These are phyloP conservation scores for Miichthys miiuy DNA, from an alignment of 2,797 vertebrate species.

Conservation along the genomic window DNA sequence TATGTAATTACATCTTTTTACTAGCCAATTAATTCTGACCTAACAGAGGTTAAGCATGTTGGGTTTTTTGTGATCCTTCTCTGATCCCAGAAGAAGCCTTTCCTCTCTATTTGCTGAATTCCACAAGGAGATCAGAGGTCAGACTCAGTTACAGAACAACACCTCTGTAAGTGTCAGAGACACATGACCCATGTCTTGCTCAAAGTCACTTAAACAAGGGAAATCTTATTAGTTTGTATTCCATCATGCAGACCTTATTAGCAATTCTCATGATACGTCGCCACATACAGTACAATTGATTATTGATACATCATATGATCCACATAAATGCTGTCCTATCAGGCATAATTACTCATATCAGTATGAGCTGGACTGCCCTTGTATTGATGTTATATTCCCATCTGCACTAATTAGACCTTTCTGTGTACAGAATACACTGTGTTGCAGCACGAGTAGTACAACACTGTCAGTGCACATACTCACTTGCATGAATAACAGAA, in stretches of 20 bases:
- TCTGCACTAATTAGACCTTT: conserved; percentile 69
- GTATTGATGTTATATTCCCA: conserved; percentile 67
- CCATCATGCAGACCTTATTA: conserved; percentile 11
- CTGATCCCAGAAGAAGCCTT: conserved; percentile 19
- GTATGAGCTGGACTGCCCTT: conserved; percentile 42
- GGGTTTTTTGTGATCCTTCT: conserved; percentile 31
- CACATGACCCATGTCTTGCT: conserved; percentile 3
- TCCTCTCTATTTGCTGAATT: conserved; percentile 13
- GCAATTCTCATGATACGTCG: conserved; percentile 9
- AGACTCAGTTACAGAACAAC: conserved; percentile 46
- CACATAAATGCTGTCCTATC: conserved; percentile 49
- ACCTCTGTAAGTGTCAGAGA: conserved; percentile 35
- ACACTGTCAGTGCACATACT: conserved; percentile 42
- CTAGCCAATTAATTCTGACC: conserved; percentile 62
- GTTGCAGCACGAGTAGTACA: conserved; percentile 31
- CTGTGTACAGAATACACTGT: conserved; percentile 44
- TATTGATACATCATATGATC: conserved; percentile 50
- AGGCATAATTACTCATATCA: conserved; percentile 60
- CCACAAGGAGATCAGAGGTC: conserved; percentile 43
- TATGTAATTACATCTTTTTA: conserved; percentile 59
- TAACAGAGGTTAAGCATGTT: conserved; percentile 60
- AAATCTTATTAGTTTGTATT: conserved; percentile 15
- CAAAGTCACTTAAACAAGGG: conserved; percentile 5
- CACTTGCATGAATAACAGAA: conserved; percentile 52
- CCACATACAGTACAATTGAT: conserved; percentile 33